A percentile compares a stretch with the other conserved stretches of the same genome.
Evolutionary conservation across 2,797 vertebrate species (phyloP).

Genomic region (Neoniphon sammara): DNA sequence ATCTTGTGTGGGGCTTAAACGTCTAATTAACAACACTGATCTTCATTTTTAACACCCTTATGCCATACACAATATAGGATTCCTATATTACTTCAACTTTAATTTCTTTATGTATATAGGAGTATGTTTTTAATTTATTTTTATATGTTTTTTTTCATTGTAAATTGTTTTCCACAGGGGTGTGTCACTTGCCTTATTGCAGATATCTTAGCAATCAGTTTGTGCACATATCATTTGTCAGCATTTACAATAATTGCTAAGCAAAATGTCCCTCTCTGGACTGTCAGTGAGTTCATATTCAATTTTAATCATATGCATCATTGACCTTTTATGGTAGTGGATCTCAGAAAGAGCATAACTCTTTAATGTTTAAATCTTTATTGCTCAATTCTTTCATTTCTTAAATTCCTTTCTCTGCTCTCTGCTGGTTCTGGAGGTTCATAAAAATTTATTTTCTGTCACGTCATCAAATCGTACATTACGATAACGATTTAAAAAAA

Average conservation of each 20-base stretch:
- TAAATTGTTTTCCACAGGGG: conserved; percentile 7
- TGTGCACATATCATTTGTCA: conserved; percentile 30
- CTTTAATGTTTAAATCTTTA: conserved; percentile 47
- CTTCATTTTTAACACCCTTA: conserved; percentile 17
- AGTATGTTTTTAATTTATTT: conserved; percentile 2
- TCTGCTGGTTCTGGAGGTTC: conserved; percentile 34
- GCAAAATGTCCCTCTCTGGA: conserved; percentile 23
- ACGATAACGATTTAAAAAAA: conserved; percentile 10
- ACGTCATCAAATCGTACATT: conserved; percentile 43
- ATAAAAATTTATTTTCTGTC: conserved; percentile 51
- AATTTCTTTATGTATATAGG: conserved; percentile 31
- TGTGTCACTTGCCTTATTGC: conserved; percentile 20
- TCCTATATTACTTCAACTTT: conserved; percentile 20
- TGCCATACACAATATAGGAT: conserved; percentile 2
- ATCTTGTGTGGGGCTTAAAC: conserved; percentile 12
- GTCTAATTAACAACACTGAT: not conserved
- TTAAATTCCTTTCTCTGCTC: conserved; percentile 47
- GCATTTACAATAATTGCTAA: conserved; percentile 41
- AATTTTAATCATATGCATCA: conserved; percentile 56
- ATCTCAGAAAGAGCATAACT: conserved; percentile 39
- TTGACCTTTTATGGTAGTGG: conserved; percentile 44
- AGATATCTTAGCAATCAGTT: conserved; percentile 27
- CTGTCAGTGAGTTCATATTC: conserved; percentile 28
- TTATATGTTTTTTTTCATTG: conserved; percentile 25
- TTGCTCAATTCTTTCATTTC: conserved; percentile 46